phyloP scores from a whole-genome alignment of 2,888 invertebrate species.

The Hedya salicella region DNA sequence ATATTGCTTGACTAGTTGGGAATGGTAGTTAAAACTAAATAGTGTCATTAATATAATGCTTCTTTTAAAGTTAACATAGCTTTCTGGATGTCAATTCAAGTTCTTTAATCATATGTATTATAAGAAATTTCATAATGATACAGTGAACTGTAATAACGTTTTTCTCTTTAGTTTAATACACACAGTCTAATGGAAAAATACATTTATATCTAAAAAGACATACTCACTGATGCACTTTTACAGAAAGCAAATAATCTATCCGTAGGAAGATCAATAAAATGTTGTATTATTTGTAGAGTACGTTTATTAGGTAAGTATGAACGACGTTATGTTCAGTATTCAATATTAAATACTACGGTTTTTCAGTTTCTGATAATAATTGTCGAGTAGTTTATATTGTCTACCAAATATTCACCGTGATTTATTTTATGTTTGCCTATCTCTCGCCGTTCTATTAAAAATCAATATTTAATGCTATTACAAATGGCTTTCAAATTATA shows the following conservation, averaged over 20 bases:
- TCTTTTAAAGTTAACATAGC: conserved; percentile 45
- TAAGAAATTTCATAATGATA: conserved; percentile 2
- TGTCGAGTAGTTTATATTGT: not conserved
- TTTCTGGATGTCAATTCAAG: conserved; percentile 45
- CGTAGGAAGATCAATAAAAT: not conserved
- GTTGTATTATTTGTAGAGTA: no score
- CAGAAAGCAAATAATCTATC: not conserved
- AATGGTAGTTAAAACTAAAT: conserved; percentile 72
- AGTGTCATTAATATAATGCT: conserved; percentile 43
- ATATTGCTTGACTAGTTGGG: conserved; percentile 74
- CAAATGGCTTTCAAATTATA: conserved; percentile 22
- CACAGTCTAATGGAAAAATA: not conserved
- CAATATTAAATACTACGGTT: not conserved
- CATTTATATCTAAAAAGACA: not conserved
- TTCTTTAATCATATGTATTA: conserved; percentile 15
- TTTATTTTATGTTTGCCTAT: not conserved
- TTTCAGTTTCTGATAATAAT: not conserved
- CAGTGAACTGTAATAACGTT: not conserved
- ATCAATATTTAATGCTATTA: conserved; percentile 13
- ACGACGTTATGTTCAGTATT: not conserved
- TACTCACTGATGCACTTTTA: not conserved
- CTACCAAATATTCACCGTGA: not conserved
- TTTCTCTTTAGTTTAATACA: not conserved
- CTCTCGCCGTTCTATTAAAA: not conserved
- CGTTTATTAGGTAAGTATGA: not conserved